Conservation (phyloP, 1,140 invertebrate species). For the Pogonomyrmex barbatus region DNA sequence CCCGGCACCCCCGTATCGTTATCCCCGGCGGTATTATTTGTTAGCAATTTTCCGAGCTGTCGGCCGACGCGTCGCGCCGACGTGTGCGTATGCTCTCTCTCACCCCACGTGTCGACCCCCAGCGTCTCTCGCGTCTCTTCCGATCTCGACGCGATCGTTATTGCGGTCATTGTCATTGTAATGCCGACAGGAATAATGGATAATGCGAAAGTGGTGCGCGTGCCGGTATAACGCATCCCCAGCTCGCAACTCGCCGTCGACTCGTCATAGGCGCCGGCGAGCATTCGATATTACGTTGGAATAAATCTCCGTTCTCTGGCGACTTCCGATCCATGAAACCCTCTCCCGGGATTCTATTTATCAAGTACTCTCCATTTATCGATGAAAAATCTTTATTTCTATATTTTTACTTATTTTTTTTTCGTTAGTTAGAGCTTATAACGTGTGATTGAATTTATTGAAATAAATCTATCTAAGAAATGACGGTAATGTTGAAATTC, state of each 20-base stretch:
- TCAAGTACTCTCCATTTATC: neutral
- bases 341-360: neutral
- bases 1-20: conserved; percentile 69
- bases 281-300: conserved; percentile 42
- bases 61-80: conserved; percentile 60
- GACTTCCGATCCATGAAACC: conserved; percentile 12
- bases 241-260: conserved; percentile 37
- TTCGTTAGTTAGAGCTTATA: neutral
- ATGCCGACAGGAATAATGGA: conserved; percentile 74
- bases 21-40: conserved; percentile 75
- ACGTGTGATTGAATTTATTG: neutral
- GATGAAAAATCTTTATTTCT: neutral
- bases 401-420: neutral
- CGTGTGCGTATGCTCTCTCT: conserved; percentile 53
- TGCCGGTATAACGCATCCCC: conserved; percentile 67
- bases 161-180: conserved; percentile 79
- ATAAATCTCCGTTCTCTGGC: conserved; percentile 22
- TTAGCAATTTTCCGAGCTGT: conserved; percentile 79
- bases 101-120: conserved; percentile 45
- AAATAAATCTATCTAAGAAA: neutral
- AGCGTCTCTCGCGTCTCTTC: conserved; percentile 60
- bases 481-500: neutral
- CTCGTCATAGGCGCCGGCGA: conserved; percentile 45
- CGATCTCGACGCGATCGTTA: conserved; percentile 76
- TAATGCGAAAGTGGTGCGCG: conserved; percentile 66